Evolutionary conservation across 2,888 invertebrate genomes (phyloP).

Genomic region (Torymus texanus): DNA sequence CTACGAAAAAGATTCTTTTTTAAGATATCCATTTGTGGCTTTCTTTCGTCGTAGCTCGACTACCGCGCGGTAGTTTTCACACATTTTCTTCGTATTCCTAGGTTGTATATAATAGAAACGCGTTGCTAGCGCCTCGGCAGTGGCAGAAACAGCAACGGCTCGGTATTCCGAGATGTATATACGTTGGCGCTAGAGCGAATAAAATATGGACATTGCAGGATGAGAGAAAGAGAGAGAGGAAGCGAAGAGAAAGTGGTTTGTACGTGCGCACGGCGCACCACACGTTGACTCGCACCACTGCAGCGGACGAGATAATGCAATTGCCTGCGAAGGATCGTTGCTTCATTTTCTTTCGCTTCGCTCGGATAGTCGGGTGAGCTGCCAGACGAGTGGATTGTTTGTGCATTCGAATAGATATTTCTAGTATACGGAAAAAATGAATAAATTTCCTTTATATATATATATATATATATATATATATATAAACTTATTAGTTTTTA

Average conservation of each 20-base stretch:
- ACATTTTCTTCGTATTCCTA: conserved; percentile 23
- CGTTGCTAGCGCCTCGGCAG: neutral
- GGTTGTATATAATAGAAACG: neutral
- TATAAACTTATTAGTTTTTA: too few relatives aligned
- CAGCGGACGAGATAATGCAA: conserved; percentile 31
- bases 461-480: too few relatives aligned
- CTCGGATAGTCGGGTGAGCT: too few relatives aligned
- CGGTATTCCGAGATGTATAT: neutral
- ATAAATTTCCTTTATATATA: too few relatives aligned
- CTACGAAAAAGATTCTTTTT: too few relatives aligned
- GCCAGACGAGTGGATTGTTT: too few relatives aligned
- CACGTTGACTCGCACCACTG: conserved; percentile 49
- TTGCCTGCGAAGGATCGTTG: conserved; percentile 15
- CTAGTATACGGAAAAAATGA: too few relatives aligned
- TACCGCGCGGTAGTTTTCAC: conserved; percentile 3
- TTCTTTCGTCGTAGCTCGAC: too few relatives aligned
- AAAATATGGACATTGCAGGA: conserved; percentile 37
- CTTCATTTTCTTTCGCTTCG: neutral
- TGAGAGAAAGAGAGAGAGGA: neutral
- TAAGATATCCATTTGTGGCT: too few relatives aligned
- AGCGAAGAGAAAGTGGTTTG: conserved; percentile 8
- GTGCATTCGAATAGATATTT: too few relatives aligned
- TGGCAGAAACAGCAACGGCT: neutral
- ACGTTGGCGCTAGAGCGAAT: conserved; percentile 5
- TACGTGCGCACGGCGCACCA: conserved; percentile 1